These are phyloP conservation scores for Gymnocheta viridis DNA, from an alignment of 2,888 invertebrate species.

Conservation along the genomic window DNA sequence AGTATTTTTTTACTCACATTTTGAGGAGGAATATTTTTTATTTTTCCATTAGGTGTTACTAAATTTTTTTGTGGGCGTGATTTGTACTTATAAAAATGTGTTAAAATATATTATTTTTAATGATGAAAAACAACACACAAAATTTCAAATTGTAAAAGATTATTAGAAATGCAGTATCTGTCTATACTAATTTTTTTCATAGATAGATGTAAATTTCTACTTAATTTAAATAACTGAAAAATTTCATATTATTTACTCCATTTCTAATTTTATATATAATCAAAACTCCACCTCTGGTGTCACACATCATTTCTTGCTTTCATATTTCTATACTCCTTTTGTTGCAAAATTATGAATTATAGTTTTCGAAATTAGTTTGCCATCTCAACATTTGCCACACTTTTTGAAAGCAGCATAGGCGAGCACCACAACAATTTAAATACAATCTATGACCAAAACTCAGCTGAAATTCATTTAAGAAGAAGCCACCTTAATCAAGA, in stretches of 20 bases:
- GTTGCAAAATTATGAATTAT: slow-evolving; percentile 78
- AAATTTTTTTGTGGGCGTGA: no score
- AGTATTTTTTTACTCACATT: no score
- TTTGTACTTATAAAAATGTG: no score
- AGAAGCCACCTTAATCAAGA: slow-evolving; percentile 68
- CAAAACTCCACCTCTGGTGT: slow-evolving; percentile 59
- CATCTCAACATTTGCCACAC: slow-evolving; percentile 67
- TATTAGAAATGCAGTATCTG: neutral
- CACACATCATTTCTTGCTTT: slow-evolving; percentile 35
- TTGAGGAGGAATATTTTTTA: no score
- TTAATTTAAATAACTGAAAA: neutral
- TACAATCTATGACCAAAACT: slow-evolving; percentile 64
- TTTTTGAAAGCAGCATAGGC: slow-evolving; percentile 9
- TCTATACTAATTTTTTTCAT: neutral
- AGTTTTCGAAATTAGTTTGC: slow-evolving; percentile 81
- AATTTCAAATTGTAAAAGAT: no score
- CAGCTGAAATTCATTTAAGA: slow-evolving; percentile 65
- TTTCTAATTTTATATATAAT: slow-evolving; percentile 52
- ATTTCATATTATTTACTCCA: neutral
- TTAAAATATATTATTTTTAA: no score
- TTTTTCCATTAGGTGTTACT: no score
- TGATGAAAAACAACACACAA: no score
- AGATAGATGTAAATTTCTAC: neutral
- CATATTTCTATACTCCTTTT: slow-evolving; percentile 26
- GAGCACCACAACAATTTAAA: slow-evolving; percentile 57